Percentiles rank a stretch among this genome's conserved stretches.
Conservation (phyloP, 2,888 invertebrate genomes). For the Erannis defoliaria region DNA sequence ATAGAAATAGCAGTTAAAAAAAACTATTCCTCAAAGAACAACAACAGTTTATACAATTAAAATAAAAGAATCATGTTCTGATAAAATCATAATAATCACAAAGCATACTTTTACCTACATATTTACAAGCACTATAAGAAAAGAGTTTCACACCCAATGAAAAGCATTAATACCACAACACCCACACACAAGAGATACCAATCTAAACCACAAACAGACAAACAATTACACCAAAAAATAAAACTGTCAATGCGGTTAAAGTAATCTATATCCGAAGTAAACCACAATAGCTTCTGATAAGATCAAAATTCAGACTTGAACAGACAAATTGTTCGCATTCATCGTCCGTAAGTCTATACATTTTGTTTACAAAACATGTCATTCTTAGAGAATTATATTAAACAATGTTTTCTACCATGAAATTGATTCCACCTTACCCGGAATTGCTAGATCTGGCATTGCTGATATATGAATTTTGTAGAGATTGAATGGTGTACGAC, state of each 20-base stretch:
- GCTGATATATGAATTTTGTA: conserved; percentile 19
- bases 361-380: conserved; percentile 84
- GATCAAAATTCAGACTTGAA: conserved; percentile 73
- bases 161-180: conserved; percentile 35
- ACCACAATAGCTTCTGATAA: conserved; percentile 76
- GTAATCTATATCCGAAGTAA: conserved; percentile 67
- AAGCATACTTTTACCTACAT: no score
- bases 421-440: conserved; percentile 70
- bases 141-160: conserved; percentile 34
- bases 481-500: background rate
- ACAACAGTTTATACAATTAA: no score
- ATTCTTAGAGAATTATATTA: conserved; percentile 64
- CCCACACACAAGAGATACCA: conserved; percentile 44
- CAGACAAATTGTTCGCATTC: conserved; percentile 77
- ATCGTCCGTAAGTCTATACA: conserved; percentile 63
- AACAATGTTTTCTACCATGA: conserved; percentile 69
- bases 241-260: conserved; percentile 58
- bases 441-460: conserved; percentile 47
- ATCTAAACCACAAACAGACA: conserved; percentile 39
- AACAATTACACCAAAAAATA: conserved; percentile 59
- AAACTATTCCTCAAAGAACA: no score
- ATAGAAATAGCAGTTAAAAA: no score
- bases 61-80: background rate
- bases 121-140: conserved; percentile 5
- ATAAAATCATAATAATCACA: background rate